Evolutionary conservation across 2,797 vertebrate species (phyloP), one percentile per base, ranked within the genome.

Genomic region (Hafferia zeledoni): DNA sequence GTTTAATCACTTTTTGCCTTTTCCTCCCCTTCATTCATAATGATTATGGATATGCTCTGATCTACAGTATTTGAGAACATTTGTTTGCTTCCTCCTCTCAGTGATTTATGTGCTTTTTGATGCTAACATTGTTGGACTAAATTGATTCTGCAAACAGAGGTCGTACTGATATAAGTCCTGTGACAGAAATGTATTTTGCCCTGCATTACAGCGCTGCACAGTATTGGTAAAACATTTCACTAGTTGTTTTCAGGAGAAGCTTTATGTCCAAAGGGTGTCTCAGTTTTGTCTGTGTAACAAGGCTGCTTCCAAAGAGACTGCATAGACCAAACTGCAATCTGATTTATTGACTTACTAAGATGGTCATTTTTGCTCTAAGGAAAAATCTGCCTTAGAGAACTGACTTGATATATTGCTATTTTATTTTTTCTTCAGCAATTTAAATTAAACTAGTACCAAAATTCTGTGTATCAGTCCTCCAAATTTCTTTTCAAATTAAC

Each of bases 401-500:
- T 63, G 43, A 57, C 55, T 87, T 16, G 14, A 63, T 56, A 82
- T 23, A 74, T 19, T 63, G 18, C 10, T 82, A 41, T 79, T 95
- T 95, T 87, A 74, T 89, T 96, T 95, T 84, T 84, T 7, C 52
- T 94, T 79, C 74, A 76, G 49, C 55, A 74, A 61, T 71, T 91
- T 89, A 85, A 94, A 91, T 67, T 89, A 81, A 90, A 87, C 56
- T 60, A 92, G 31, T 70, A 68, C 19, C 13, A 33, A 92, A 95
- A 46, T 93, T 85, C 53, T 70, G 31, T 47, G 19, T 59, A 44
- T 71, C 90, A 88, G 44, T 69, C 55, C 49, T 92, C 78, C 85
- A 81, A 89, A 94, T 79, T 85, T 81, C 82, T 94, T 94, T 96
- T 89, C 87, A 96, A 92, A 94, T 83, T 95, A 95, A 61, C 64